Evolutionary conservation across 2,113 vertebrate species (phyloP).

Genomic region (Hyla sarda): DNA sequence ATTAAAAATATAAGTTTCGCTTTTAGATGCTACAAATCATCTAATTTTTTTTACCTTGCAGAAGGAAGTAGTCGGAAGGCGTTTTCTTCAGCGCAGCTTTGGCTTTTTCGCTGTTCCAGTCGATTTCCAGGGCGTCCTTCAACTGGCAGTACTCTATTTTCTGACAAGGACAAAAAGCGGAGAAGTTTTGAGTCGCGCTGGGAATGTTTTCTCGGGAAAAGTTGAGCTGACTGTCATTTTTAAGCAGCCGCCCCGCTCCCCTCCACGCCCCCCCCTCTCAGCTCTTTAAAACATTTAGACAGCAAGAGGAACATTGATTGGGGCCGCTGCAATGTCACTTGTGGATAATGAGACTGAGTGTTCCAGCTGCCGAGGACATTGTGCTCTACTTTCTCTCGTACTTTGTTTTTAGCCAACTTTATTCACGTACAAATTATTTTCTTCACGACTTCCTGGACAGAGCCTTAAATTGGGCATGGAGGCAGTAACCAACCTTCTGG

Average conservation of each 20-base stretch:
- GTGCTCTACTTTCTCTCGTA: constrained; percentile 39
- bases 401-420: constrained; percentile 37
- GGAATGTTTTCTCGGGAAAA: constrained; percentile 26
- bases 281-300: constrained; percentile 51
- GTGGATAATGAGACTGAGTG: constrained; percentile 55
- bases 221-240: constrained; percentile 42
- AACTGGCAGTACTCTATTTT: constrained; percentile 81
- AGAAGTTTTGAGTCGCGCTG: constrained; percentile 17
- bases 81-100: constrained; percentile 79
- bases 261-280: not conserved
- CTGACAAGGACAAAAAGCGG: constrained; percentile 64
- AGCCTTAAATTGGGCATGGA: not conserved
- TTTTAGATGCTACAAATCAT: not conserved
- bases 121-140: constrained; percentile 84
- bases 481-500: not conserved
- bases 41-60: constrained; percentile 81
- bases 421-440: not conserved
- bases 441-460: not conserved
- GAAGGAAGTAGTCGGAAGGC: constrained; percentile 85
- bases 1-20: no score
- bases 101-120: constrained; percentile 85
- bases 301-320: constrained; percentile 43
- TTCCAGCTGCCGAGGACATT: constrained; percentile 40
- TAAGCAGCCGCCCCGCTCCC: not conserved
- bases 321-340: constrained; percentile 55